Conservation (phyloP, 2,797 vertebrate species). For the Falco columbarius region DNA sequence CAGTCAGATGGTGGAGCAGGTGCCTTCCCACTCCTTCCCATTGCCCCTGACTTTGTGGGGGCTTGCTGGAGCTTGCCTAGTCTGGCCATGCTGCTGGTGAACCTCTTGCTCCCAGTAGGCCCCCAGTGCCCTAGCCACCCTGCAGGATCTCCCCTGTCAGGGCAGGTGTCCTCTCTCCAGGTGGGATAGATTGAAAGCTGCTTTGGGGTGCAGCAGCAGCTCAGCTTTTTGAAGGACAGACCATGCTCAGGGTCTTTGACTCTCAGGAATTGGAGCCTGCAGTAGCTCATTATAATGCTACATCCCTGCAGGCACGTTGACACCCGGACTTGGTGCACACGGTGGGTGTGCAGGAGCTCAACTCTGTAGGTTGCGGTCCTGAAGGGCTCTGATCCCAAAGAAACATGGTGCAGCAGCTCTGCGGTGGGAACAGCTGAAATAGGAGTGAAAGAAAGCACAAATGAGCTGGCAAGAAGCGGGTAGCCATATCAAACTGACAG, state of each 20-base stretch:
- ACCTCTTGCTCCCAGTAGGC: neutral
- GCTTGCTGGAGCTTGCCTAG: neutral
- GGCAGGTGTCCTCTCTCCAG: neutral
- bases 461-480: neutral
- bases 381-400: neutral
- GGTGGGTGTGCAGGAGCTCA: neutral
- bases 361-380: neutral
- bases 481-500: neutral
- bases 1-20: neutral
- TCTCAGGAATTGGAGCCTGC: neutral
- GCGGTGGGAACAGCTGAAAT: neutral
- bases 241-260: neutral
- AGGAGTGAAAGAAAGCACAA: neutral
- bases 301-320: neutral
- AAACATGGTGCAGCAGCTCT: neutral
- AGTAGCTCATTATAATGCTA: neutral
- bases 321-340: rapidly evolving
- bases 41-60: neutral
- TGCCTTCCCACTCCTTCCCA: neutral
- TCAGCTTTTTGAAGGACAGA: neutral
- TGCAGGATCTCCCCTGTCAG: neutral
- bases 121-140: neutral
- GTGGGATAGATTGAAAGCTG: neutral
- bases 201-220: neutral
- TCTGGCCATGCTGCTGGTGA: neutral